Base-by-base conservation (phyloP, 1,140 invertebrate species). In the Drosophila carrolli region DNA sequence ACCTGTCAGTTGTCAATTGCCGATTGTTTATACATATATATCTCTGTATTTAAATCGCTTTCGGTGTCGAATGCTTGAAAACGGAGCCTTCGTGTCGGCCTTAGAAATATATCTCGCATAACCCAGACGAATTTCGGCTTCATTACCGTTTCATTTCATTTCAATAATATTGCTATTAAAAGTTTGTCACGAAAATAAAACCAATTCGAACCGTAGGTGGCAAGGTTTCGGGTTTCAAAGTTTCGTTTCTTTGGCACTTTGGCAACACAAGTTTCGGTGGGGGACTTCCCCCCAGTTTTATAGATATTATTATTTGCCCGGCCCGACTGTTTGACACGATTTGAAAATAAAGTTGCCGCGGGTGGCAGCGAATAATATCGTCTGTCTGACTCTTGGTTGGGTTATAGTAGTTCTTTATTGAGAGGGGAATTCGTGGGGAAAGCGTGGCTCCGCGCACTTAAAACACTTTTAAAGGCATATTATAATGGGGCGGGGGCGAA, bases 141-240 rank as follows among this genome's bases (percentile, higher is more conserved):
- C 75, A 89, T 89, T 89, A 89, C 78, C 80, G 75, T 76, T 85
- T 81, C 85, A 78, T 90, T 89, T 79, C 78, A 72, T 70, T 90
- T 90, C 82, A 90, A 90, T 90, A 90, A 90, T 81, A 91, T 90
- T 74, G 86, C 88, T 86, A 90, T 90, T 90, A 90, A 90, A 90
- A 90, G 71, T 90, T 90, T 90, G 88, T 90, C 88, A 90, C 88
- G 88, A 82, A 78, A 90, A 88, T 83, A 79, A 88, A 88, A 82
- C 58, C 56, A 77, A 83, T 74, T 83, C 83, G 62, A 74, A 71
- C 19, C 37, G 57, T 55, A 73, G 67, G 74, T 71, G 65, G 76
- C 77, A 73, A 66, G 51, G 59, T 71, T 63, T 80, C 65, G 35
- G 58, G 50, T 76, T 80, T 82, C 80, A 80, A 79, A 79, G 77